phyloP scores from a whole-genome alignment of 2,888 invertebrate species.

The Perdita meconis region DNA sequence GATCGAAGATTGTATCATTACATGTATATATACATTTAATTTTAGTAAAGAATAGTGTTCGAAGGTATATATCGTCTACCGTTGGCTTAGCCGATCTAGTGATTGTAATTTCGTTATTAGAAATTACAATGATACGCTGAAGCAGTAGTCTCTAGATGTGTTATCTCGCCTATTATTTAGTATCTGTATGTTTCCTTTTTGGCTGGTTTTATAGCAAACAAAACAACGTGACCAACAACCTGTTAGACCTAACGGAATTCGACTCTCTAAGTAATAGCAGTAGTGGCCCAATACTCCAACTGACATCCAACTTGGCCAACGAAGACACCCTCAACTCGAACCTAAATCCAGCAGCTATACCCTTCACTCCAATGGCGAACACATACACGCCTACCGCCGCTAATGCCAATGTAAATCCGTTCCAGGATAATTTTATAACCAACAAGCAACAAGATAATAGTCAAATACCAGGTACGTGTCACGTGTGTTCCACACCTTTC shows the following conservation, averaged over 20 bases:
- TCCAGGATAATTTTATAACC: slow-evolving; percentile 82
- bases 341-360: slow-evolving; percentile 81
- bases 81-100: slow-evolving; percentile 64
- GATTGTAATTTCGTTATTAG: slow-evolving; percentile 62
- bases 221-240: slow-evolving; percentile 85
- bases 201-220: slow-evolving; percentile 84
- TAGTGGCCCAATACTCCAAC: slow-evolving; percentile 82
- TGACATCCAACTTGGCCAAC: slow-evolving; percentile 80
- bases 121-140: slow-evolving; percentile 55
- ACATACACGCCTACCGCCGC: slow-evolving; percentile 77
- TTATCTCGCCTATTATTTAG: slow-evolving; percentile 66
- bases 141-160: slow-evolving; percentile 64
- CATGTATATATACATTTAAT: slow-evolving; percentile 31
- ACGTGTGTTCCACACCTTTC: too few relatives aligned
- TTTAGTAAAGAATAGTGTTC: slow-evolving; percentile 35
- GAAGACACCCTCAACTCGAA: slow-evolving; percentile 83
- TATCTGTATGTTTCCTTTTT: slow-evolving; percentile 78
- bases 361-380: slow-evolving; percentile 80
- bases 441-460: slow-evolving; percentile 82
- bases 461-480: slow-evolving; percentile 81
- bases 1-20: slow-evolving; percentile 13
- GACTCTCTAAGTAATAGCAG: slow-evolving; percentile 83
- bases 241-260: slow-evolving; percentile 85
- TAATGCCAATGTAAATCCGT: slow-evolving; percentile 82
- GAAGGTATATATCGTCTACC: slow-evolving; percentile 33